Evolutionary conservation across 2,113 vertebrate genomes (phyloP), one percentile per base, ranked within the genome.

Genomic region (Girardinichthys multiradiatus): DNA sequence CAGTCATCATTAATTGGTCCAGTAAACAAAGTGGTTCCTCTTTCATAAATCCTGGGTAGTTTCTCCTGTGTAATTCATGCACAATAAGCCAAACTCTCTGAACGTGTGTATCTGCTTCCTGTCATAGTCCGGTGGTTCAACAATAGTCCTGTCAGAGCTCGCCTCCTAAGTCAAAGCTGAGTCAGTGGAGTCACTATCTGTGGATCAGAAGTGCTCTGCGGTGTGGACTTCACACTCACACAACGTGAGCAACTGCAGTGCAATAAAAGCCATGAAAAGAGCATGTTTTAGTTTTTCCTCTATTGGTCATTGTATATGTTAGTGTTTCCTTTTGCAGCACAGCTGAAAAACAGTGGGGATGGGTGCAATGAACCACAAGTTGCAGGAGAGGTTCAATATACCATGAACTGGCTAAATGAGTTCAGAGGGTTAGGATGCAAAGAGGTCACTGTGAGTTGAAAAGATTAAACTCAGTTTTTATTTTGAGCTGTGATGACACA

Each of bases 191-290:
- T 57, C 67, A 28, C 74, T 26, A 37, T 39, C 9, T 73, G 58
- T 64, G 24, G 17, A 58, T 80, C 79, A 76, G 45, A 57, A 45
- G 70, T 12, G 26, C 37, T 35, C 57, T 60, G 70, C 59, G 64
- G 33, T 45, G 35, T 82, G 86, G 72, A 87, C 76, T 74, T 37
- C 57, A 76, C 57, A 29, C 45, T 57, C 72, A 57, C 67, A 79
- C 66, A 76, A 45, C 59, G 6, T 29, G 42, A 31, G 64, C 42
- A 21, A 14, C 42, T 29, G 30, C 5, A 29, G 65, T 33, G 24
- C 45, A 54, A 31, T 51, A 68, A 68, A 33, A 19, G 31, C 17
- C 60, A 33, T 9, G 30, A 29, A 21, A 24, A 33, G 21, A 62
- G 42, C 42, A 45, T n/a, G n/a, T 33, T 33, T 33, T 31, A 13